phyloP scores from a whole-genome alignment of 2,113 vertebrate species.

The Echinops telfairi region DNA sequence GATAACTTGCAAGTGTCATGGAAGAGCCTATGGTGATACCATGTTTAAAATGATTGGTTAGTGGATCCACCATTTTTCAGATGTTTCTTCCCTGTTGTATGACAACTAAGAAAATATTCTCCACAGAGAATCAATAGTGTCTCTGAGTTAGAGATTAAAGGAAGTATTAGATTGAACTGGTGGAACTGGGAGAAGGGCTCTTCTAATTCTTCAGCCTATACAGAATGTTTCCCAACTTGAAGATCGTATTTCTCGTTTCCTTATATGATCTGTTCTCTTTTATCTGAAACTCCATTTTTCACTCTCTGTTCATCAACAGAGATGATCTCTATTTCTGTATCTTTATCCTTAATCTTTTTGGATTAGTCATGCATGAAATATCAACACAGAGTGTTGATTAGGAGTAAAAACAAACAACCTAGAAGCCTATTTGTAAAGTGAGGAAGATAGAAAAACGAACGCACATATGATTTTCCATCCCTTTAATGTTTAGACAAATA shows the following conservation, averaged over 20 bases:
- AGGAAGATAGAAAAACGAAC: background rate
- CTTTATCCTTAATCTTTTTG: conserved; percentile 44
- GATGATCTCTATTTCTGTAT: background rate
- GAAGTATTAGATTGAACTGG: background rate
- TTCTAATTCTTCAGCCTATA: background rate
- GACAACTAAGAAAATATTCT: background rate
- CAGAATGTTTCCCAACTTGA: background rate
- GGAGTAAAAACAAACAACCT: background rate
- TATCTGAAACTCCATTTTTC: conserved; percentile 42
- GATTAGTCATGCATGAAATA: background rate
- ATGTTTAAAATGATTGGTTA: background rate
- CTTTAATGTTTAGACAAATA: background rate
- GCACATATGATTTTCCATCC: background rate
- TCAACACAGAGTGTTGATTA: background rate
- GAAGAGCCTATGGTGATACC: background rate
- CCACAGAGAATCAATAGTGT: background rate
- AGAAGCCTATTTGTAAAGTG: background rate
- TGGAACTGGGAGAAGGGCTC: background rate
- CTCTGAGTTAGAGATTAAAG: background rate
- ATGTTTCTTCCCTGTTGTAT: background rate
- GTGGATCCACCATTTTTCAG: background rate
- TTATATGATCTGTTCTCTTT: background rate
- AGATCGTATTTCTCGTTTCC: background rate
- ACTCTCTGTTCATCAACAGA: background rate
- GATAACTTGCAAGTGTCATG: background rate